phyloP scores from a whole-genome alignment of 1,140 invertebrate genomes.

The Drosophila quadrilineata region DNA sequence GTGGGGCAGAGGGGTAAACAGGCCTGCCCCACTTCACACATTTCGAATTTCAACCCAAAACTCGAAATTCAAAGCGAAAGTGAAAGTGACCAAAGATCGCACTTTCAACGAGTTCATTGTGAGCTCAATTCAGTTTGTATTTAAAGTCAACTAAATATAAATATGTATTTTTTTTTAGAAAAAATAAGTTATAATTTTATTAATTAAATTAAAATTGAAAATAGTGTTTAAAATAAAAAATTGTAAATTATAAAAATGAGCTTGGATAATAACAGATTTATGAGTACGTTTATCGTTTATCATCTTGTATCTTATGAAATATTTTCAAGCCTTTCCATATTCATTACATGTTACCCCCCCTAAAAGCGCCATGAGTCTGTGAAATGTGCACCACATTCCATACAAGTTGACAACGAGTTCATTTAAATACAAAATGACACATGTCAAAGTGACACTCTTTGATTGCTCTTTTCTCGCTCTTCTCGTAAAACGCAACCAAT shows the following conservation, averaged over 20 bases:
- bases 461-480: constrained; percentile 49
- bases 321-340: constrained; percentile 16
- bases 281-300: no score
- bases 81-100: constrained; percentile 51
- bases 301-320: neutral
- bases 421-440: constrained; percentile 69
- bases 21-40: constrained; percentile 21
- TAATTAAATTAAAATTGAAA: neutral
- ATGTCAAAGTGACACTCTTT: constrained; percentile 68
- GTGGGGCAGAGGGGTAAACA: no score
- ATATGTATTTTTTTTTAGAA: no score
- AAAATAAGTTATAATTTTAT: no score
- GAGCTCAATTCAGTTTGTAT: neutral
- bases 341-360: constrained; percentile 35
- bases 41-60: neutral
- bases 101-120: constrained; percentile 47
- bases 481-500: constrained; percentile 34
- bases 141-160: no score
- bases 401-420: constrained; percentile 54
- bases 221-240: neutral
- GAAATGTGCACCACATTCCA: constrained; percentile 53
- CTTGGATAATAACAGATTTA: no score
- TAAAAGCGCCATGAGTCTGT: constrained; percentile 19
- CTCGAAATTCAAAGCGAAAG: constrained; percentile 30
- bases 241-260: no score